A percentile compares a stretch with the other conserved stretches of the same genome.
Conservation (phyloP, 2,888 invertebrate species). For the Cinara cedri region DNA sequence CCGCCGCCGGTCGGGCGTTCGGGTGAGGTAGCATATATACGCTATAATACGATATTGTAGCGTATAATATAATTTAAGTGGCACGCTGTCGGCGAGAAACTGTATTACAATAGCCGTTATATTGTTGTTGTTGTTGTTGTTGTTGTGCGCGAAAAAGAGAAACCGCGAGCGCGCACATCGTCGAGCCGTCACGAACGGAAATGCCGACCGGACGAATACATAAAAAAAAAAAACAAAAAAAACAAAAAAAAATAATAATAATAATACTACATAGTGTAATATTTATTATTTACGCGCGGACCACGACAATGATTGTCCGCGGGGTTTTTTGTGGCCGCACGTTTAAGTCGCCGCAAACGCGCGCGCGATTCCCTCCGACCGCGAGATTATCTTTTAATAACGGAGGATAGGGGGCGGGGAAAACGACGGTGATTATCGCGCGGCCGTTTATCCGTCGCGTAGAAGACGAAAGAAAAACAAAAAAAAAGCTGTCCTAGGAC, state of each 20-base stretch:
- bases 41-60: too few relatives aligned
- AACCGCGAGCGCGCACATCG: conserved; percentile 8
- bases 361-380: background rate
- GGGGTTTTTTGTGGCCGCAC: background rate
- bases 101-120: conserved; percentile 20
- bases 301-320: too few relatives aligned
- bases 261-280: background rate
- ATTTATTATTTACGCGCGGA: background rate
- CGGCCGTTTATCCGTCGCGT: too few relatives aligned
- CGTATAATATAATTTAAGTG: too few relatives aligned
- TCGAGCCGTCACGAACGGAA: background rate
- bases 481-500: too few relatives aligned
- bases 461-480: too few relatives aligned
- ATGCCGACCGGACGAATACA: conserved; percentile 29
- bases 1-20: conserved; percentile 22
- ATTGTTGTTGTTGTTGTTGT: background rate
- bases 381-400: too few relatives aligned
- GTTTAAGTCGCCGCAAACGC: conserved; percentile 38
- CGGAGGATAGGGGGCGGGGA: too few relatives aligned
- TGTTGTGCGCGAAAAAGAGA: background rate
- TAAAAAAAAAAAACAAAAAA: conserved; percentile 26
- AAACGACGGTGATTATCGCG: too few relatives aligned
- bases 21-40: conserved; percentile 36
- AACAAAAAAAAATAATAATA: conserved; percentile 5
- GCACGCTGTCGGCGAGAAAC: conserved; percentile 8